Evolutionary conservation across 2,113 vertebrate genomes (phyloP), one percentile per base, ranked within the genome.

Genomic region (Phocoena sinus): DNA sequence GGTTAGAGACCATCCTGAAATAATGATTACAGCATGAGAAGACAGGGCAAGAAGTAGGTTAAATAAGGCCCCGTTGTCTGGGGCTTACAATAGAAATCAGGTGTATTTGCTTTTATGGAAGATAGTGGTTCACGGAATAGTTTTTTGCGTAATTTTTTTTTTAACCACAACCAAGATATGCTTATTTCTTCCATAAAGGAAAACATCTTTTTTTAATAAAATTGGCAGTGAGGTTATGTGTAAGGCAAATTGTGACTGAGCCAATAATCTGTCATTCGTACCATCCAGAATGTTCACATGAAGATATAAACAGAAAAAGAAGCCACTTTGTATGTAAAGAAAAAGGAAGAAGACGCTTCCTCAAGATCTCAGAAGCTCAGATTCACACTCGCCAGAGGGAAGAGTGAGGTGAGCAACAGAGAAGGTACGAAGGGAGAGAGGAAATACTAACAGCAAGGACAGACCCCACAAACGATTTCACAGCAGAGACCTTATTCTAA

Each of bases 201-300:
- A 98, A 96, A 97, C 96, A 97, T 97, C 82, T 94, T 89, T 96
- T 88, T 81, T 70, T 90, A 93, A 94, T 97, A 96, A 94, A 96
- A 97, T 96, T 98, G 97, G 96, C 98, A 98, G 97, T 73, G 94
- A 98, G 97, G 96, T 98, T 97, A 95, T 97, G 96, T 98, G 96
- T 97, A 96, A 98, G 98, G 97, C 98, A 96, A 96, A 97, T 98
- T 96, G 94, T 84, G 79, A 73, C 83, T 56, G 86, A 98, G 97
- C 96, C 97, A 98, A 97, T 96, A 98, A 97, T 97, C 97, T 96
- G 97, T 97, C 97, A 98, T 91, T 95, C 68, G 95, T 81, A 74
- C 95, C 79, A 93, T 80, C 93, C 96, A 95, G 96, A 98, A 97
- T 97, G 98, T 97, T 96, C 97, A 96, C 97, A 98, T 97, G 96